Conservation (phyloP, 1,140 invertebrate species). For the Saccostrea cuccullata region DNA sequence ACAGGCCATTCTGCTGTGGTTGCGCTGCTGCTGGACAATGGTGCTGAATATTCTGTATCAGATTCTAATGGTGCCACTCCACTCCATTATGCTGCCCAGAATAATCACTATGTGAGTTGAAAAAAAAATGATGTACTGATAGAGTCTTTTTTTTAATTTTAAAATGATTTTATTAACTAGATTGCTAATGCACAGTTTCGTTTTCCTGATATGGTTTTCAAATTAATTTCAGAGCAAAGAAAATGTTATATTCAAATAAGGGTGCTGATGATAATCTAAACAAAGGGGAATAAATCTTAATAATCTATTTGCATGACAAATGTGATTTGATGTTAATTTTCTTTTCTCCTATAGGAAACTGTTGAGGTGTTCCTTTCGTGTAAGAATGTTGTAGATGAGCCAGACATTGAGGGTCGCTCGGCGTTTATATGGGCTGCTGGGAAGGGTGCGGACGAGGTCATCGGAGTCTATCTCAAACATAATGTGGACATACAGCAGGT, state of each 20-base stretch:
- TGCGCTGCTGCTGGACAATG: conserved; percentile 73
- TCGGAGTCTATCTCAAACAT: conserved; percentile 72
- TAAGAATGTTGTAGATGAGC: conserved; percentile 73
- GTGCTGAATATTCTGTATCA: conserved; percentile 76
- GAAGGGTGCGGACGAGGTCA: conserved; percentile 77
- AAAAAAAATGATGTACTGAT: not conserved
- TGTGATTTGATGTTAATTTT: no score
- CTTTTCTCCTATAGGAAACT: conserved; percentile 72
- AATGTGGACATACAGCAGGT: conserved; percentile 76
- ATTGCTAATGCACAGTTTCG: no score
- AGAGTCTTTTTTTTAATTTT: no score
- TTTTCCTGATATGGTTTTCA: no score
- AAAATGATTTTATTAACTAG: no score
- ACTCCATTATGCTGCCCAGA: conserved; percentile 79
- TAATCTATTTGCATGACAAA: not conserved
- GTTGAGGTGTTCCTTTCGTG: conserved; percentile 76
- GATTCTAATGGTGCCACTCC: conserved; percentile 79
- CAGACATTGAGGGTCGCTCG: conserved; percentile 76
- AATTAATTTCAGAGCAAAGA: no score
- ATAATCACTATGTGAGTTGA: conserved; percentile 77
- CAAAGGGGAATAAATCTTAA: not conserved
- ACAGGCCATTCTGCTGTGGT: conserved; percentile 77
- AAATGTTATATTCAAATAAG: no score
- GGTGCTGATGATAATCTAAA: not conserved
- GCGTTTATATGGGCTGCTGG: conserved; percentile 79